A percentile compares a stretch with the other conserved stretches of the same genome.
These are phyloP conservation scores for Riptortus pedestris DNA, from an alignment of 1,140 invertebrate genomes.

Conservation along the genomic window DNA sequence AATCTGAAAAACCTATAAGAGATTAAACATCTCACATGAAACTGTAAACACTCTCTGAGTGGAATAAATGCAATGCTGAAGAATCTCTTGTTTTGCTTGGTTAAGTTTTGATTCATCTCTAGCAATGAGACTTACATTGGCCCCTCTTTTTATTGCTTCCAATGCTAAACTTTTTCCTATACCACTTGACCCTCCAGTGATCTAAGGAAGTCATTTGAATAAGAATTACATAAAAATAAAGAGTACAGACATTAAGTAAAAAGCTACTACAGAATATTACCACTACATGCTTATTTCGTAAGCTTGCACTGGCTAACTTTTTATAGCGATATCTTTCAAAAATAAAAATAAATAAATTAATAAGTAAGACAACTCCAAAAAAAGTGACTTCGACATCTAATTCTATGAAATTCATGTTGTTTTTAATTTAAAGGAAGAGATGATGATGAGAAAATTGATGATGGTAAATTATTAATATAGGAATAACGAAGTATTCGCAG, in stretches of 20 bases:
- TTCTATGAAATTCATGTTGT: no score
- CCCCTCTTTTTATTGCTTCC: conserved; percentile 63
- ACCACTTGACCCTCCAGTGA: conserved; percentile 93
- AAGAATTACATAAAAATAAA: background rate
- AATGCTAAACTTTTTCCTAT: conserved; percentile 80
- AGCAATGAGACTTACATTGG: conserved; percentile 81
- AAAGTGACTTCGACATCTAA: no score
- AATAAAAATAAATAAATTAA: background rate
- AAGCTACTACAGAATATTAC: background rate
- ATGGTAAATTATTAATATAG: no score
- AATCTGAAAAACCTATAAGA: background rate
- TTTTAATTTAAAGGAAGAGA: no score
- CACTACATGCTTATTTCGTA: background rate
- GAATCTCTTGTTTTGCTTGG: conserved; percentile 48
- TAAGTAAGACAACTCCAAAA: no score
- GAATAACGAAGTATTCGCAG: no score
- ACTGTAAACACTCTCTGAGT: conserved; percentile 57
- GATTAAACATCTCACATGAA: conserved; percentile 37
- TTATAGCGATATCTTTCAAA: background rate
- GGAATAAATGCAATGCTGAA: conserved; percentile 35
- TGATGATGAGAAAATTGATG: no score
- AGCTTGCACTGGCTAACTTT: background rate
- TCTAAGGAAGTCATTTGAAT: conserved; percentile 16
- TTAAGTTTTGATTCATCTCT: conserved; percentile 60
- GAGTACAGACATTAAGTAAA: background rate